These are phyloP conservation scores for Synanthedon tipuliformis DNA, from an alignment of 2,888 invertebrate genomes.

Conservation along the genomic window DNA sequence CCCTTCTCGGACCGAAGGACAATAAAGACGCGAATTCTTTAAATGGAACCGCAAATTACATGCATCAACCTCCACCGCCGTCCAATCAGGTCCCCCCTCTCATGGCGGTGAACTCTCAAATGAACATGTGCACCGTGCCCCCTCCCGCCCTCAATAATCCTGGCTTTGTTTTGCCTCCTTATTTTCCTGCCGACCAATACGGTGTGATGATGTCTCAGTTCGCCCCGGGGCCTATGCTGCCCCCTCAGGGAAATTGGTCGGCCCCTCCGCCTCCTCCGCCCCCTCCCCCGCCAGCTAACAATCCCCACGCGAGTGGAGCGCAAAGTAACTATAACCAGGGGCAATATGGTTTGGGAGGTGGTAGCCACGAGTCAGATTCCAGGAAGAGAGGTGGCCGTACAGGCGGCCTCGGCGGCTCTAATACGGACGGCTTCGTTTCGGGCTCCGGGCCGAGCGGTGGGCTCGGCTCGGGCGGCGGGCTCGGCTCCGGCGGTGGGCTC, in stretches of 20 bases:
- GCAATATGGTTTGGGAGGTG: conserved; percentile 46
- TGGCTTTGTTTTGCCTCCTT: conserved; percentile 48
- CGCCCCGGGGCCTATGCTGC: conserved; percentile 22
- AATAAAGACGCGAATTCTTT: not conserved
- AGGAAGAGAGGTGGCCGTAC: conserved; percentile 48
- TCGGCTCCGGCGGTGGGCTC: conserved; percentile 25
- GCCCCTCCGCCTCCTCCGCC: conserved; percentile 49
- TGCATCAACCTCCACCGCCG: conserved; percentile 15
- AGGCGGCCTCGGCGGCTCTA: conserved; percentile 2
- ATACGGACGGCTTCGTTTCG: conserved; percentile 20
- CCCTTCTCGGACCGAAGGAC: conserved; percentile 10
- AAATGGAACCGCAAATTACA: conserved; percentile 8
- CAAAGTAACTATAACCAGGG: conserved; percentile 27
- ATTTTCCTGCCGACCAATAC: conserved; percentile 51
- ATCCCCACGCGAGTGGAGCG: conserved; percentile 25
- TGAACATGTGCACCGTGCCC: conserved; percentile 50
- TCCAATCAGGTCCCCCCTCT: conserved; percentile 44
- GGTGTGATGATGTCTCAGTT: conserved; percentile 49
- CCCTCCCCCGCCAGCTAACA: conserved; percentile 45
- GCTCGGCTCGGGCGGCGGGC: conserved; percentile 15
- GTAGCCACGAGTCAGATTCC: conserved; percentile 61
- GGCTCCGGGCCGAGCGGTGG: conserved; percentile 20
- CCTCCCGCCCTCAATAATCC: conserved; percentile 28
- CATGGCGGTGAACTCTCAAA: conserved; percentile 53
- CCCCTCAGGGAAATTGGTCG: conserved; percentile 33